Evolutionary conservation across 2,888 invertebrate genomes (phyloP).

Genomic region (Epirrhoe tristata): DNA sequence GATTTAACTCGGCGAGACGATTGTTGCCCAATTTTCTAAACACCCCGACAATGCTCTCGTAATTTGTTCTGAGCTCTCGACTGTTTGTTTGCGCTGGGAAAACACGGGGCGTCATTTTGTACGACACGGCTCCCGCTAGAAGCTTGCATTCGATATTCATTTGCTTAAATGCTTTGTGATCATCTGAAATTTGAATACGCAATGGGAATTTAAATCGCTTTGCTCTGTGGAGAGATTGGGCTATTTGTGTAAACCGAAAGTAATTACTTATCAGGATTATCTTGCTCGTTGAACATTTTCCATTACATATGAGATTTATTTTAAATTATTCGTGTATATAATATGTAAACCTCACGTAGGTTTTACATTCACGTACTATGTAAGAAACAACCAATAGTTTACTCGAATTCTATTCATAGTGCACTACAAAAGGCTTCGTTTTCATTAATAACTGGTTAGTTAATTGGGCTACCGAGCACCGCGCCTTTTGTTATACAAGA

Average conservation of each 20-base stretch:
- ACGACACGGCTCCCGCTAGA: slow-evolving; percentile 50
- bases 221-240: slow-evolving; percentile 56
- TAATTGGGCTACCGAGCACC: slow-evolving; percentile 77
- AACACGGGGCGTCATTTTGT: slow-evolving; percentile 71
- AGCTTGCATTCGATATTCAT: slow-evolving; percentile 75
- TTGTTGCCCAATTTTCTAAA: slow-evolving; percentile 82
- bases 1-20: slow-evolving; percentile 77
- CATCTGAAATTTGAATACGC: slow-evolving; percentile 64
- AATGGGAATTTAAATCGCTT: slow-evolving; percentile 63
- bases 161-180: slow-evolving; percentile 71
- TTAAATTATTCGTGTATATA: no score
- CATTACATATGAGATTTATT: not conserved
- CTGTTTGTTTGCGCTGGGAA: slow-evolving; percentile 74
- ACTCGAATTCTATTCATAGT: slow-evolving; percentile 47
- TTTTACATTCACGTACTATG: not conserved
- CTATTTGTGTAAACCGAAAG: slow-evolving; percentile 49
- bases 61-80: slow-evolving; percentile 77
- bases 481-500: slow-evolving; percentile 77
- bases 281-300: slow-evolving; percentile 9
- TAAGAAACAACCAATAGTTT: slow-evolving; percentile 50
- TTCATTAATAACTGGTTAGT: slow-evolving; percentile 75
- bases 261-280: slow-evolving; percentile 48
- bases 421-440: slow-evolving; percentile 52
- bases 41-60: slow-evolving; percentile 76
- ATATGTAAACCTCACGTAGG: no score